Evolutionary conservation across 2,797 vertebrate genomes (phyloP).

Genomic region (Nyctalus aviator): DNA sequence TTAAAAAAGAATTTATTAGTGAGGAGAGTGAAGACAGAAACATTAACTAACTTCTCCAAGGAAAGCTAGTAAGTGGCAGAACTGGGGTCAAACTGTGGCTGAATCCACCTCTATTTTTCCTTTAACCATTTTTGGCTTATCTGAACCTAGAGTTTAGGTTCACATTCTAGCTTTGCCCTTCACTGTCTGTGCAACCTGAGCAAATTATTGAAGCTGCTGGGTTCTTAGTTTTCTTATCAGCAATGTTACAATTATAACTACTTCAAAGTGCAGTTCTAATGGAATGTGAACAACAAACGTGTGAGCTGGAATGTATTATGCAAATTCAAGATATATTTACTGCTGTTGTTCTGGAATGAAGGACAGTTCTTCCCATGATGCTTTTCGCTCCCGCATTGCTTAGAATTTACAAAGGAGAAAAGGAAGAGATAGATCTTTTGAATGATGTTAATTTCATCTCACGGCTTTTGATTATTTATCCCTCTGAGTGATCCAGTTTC

Average conservation of each 20-base stretch:
- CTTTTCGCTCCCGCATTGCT: slow-evolving; percentile 2
- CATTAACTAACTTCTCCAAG: background rate
- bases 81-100: background rate
- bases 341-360: slow-evolving; percentile 11
- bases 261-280: background rate
- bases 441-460: slow-evolving; percentile 70
- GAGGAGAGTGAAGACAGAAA: background rate
- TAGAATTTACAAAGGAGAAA: slow-evolving; percentile 41
- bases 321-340: slow-evolving; percentile 56
- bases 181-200: background rate
- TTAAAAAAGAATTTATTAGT: background rate
- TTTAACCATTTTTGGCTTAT: background rate
- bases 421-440: slow-evolving; percentile 54
- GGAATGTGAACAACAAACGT: background rate
- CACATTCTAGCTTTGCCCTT: background rate
- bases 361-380: slow-evolving; percentile 30
- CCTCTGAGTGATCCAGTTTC: slow-evolving; percentile 62
- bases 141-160: background rate
- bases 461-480: slow-evolving; percentile 68
- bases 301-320: slow-evolving; percentile 34
- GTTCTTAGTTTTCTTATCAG: background rate
- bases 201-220: background rate
- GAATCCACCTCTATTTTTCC: background rate
- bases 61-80: background rate
- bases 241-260: background rate